A percentile compares a stretch with the other conserved stretches of the same genome.
These are phyloP conservation scores for Pseudopipra pipra DNA, from an alignment of 2,113 vertebrate species.

Conservation along the genomic window DNA sequence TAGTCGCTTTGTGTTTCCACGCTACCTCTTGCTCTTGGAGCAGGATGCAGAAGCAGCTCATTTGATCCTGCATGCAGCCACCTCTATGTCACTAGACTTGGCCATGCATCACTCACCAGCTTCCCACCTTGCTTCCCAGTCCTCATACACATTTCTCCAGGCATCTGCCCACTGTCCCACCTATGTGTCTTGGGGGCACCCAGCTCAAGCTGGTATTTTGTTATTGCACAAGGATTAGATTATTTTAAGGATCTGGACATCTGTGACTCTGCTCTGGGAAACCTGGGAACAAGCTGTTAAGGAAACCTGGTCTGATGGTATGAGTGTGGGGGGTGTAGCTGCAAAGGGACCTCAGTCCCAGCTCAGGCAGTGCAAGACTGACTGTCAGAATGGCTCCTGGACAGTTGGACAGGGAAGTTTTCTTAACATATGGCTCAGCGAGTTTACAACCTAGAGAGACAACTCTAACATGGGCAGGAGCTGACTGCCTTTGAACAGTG, in stretches of 20 bases:
- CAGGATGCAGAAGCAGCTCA: accelerated
- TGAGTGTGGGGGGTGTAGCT: neutral
- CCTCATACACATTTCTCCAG: neutral
- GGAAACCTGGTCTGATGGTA: neutral
- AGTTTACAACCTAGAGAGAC: neutral
- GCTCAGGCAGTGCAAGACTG: neutral
- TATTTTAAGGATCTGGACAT: neutral
- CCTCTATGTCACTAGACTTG: too few species aligned
- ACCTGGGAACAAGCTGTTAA: neutral
- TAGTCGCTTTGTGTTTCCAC: neutral
- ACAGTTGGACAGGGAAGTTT: neutral
- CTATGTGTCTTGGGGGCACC: neutral
- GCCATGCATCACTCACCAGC: accelerated
- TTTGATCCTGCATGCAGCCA: accelerated
- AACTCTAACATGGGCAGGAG: accelerated
- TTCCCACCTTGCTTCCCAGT: accelerated
- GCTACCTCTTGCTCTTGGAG: neutral
- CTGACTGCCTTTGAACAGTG: accelerated
- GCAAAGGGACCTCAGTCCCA: neutral
- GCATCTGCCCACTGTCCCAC: neutral
- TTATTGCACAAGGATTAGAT: neutral
- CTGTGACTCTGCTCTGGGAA: neutral
- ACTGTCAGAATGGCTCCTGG: neutral
- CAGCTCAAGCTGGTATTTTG: neutral
- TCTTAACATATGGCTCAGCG: accelerated